Evolutionary conservation across 23 tunicate species (phyloP), one percentile per base, ranked within the genome.

Genomic region (Styela plicata): DNA sequence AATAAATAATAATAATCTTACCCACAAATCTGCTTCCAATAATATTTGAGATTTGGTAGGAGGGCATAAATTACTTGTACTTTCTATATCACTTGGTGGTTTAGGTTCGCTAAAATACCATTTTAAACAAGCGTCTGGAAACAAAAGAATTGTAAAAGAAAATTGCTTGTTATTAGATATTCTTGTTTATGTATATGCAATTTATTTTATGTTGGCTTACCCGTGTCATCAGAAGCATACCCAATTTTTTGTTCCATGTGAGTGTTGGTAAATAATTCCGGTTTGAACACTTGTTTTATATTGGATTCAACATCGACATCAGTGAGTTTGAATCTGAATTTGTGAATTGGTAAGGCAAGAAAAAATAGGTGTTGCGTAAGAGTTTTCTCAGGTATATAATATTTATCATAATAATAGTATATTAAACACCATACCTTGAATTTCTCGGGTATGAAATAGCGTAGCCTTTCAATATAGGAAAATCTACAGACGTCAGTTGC

Each of bases 401-500:
- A n/a, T n/a, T n/a, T n/a, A n/a, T n/a, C n/a, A n/a, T n/a, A n/a
- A n/a, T n/a, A n/a, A n/a, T n/a, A n/a, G n/a, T n/a, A n/a, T n/a
- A n/a, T n/a, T n/a, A n/a, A n/a, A n/a, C n/a, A 44, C 13, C 7
- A 44, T 44, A 44, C 66, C 37, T 76, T 44, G 27, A 24, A 1
- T 7, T 29, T 19, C 31, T 24, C 64, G 81, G 81, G 31, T 76
- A 26, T 33, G 57, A 34, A 2, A 68, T 32, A 20, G 77, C 69
- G n/a, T 52, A 86, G 2, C 97, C 97, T 64, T 82, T 36, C 64
- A 76, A 52, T 7, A 76, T 76, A 19, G 81, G 79, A 37, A 91
- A 91, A 26, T 77, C 82, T 44, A 5, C 57, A 3, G 97, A 85
- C n/a, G 86, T 90, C 18, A 82, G 78, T 23, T 89, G 81, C 20